Percentiles rank a stretch among this genome's conserved stretches.
phyloP scores from a whole-genome alignment of 2,888 invertebrate species.

The Aphrophora alni region DNA sequence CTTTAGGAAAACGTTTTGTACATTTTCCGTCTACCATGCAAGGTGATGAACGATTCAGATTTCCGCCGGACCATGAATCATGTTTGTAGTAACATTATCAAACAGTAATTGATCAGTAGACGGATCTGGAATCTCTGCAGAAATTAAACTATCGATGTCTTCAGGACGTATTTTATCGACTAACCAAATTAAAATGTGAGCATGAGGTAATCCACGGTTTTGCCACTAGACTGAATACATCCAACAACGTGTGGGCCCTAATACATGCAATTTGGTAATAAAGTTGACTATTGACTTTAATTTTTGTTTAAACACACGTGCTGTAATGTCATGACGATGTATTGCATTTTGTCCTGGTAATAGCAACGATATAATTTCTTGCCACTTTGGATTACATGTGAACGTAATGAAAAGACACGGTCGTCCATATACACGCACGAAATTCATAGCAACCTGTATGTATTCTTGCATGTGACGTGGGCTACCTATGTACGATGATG shows the following conservation, averaged over 20 bases:
- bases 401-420: slow-evolving; percentile 52
- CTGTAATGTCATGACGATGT: slow-evolving; percentile 50
- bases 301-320: slow-evolving; percentile 43
- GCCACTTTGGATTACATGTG: slow-evolving; percentile 53
- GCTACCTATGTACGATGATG: slow-evolving; percentile 19
- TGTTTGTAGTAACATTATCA: slow-evolving; percentile 52
- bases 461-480: slow-evolving; percentile 26
- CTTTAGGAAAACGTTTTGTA: slow-evolving; percentile 47
- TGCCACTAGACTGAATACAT: slow-evolving; percentile 47
- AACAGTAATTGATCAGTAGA: slow-evolving; percentile 48
- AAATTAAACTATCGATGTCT: slow-evolving; percentile 27
- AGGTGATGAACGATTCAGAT: slow-evolving; percentile 46
- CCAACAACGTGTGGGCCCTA: slow-evolving; percentile 46
- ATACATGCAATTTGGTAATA: slow-evolving; percentile 41
- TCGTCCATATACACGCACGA: slow-evolving; percentile 50
- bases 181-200: slow-evolving; percentile 23
- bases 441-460: slow-evolving; percentile 42
- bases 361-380: slow-evolving; percentile 47
- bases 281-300: slow-evolving; percentile 35
- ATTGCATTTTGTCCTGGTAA: slow-evolving; percentile 39
- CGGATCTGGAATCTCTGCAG: slow-evolving; percentile 53
- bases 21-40: slow-evolving; percentile 51
- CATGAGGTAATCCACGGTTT: slow-evolving; percentile 30
- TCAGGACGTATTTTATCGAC: background rate
- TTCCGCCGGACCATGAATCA: slow-evolving; percentile 55